phyloP scores from a whole-genome alignment of 2,113 vertebrate genomes.

The Vireo altiloquus region DNA sequence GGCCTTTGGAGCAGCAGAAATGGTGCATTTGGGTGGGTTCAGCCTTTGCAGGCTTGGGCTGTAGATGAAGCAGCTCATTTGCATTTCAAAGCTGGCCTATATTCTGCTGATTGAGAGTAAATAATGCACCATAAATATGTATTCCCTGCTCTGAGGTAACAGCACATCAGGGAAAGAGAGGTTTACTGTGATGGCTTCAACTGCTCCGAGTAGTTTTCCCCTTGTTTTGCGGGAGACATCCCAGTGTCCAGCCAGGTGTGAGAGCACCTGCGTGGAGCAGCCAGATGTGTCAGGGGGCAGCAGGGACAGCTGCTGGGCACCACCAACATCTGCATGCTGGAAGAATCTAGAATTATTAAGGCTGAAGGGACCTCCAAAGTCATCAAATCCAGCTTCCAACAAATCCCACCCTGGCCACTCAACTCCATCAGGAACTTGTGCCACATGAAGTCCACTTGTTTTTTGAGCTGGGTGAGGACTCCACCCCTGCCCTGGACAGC shows the following conservation, averaged over 20 bases:
- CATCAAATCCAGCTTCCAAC: not conserved
- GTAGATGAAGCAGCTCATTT: not conserved
- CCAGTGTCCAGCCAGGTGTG: not conserved
- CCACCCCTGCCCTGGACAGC: not conserved
- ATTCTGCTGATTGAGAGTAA: constrained; percentile 21
- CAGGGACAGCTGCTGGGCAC: not conserved
- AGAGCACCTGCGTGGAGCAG: not conserved
- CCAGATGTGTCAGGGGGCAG: not conserved
- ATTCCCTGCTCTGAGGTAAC: not conserved
- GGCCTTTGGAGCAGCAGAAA: not conserved
- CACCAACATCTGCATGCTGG: not conserved
- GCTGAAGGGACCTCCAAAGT: not conserved
- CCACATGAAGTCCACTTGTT: too few relatives aligned
- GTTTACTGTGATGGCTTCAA: not conserved
- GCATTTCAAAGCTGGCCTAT: constrained; percentile 37
- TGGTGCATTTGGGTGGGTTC: not conserved
- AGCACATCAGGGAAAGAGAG: not conserved
- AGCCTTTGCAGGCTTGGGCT: not conserved
- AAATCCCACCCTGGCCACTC: not conserved
- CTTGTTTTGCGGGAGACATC: rapidly evolving
- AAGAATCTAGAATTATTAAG: rapidly evolving
- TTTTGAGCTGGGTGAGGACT: too few relatives aligned
- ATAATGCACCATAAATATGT: not conserved
- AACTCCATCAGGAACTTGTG: not conserved
- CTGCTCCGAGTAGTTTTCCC: not conserved